Percentiles rank a stretch among this genome's conserved stretches.
Evolutionary conservation across 2,888 invertebrate genomes (phyloP).

Genomic region (Napeogenes inachia): DNA sequence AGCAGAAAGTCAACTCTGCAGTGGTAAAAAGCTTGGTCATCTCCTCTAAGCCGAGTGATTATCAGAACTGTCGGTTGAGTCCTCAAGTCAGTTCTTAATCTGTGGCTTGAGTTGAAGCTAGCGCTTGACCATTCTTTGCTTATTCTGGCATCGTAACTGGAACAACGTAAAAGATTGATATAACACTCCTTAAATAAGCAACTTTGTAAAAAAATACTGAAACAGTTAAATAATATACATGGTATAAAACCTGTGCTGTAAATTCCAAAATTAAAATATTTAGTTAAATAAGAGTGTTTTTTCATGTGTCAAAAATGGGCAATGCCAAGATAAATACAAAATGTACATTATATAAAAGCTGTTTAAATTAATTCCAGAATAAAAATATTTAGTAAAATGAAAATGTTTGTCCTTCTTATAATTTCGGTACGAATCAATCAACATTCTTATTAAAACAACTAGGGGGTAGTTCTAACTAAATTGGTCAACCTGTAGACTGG

Average conservation of each 20-base stretch:
- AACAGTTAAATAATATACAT: neutral
- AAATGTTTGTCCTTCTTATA: too few species aligned
- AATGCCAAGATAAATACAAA: too few species aligned
- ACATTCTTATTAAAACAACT: too few species aligned
- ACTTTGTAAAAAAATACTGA: conserved; percentile 1
- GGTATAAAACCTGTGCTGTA: too few species aligned
- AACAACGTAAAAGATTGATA: conserved; percentile 18
- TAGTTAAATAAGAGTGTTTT: too few species aligned
- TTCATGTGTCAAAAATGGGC: too few species aligned
- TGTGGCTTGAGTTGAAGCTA: conserved; percentile 51
- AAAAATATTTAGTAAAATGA: too few species aligned
- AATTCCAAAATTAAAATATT: too few species aligned
- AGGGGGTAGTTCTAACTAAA: too few species aligned
- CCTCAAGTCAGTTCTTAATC: conserved; percentile 49
- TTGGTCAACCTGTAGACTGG: conserved; percentile 83
- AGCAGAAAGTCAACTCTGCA: conserved; percentile 78
- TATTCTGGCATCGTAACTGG: conserved; percentile 64
- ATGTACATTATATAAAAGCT: too few species aligned
- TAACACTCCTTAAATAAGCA: neutral
- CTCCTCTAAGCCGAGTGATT: conserved; percentile 51
- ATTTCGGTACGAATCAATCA: too few species aligned
- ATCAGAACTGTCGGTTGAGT: conserved; percentile 53
- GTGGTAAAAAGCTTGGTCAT: conserved; percentile 73
- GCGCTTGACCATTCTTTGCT: conserved; percentile 61
- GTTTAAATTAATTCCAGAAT: too few species aligned